Conservation (phyloP, 1,140 invertebrate genomes). For the Copidosoma floridanum region DNA sequence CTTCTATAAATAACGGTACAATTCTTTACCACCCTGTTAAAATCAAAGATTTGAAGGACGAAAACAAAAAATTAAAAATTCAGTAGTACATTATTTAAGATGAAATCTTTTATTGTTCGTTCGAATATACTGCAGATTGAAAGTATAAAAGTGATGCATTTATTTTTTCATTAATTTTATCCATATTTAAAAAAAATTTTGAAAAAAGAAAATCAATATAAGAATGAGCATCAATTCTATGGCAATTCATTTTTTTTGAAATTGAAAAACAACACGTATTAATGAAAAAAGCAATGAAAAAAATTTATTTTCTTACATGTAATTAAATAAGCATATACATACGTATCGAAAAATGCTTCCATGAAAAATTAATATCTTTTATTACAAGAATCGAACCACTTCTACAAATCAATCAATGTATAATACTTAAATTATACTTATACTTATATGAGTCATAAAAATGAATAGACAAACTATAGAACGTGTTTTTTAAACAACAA, state of each 20-base stretch:
- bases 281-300: background rate
- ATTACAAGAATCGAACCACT: background rate
- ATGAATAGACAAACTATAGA: no score
- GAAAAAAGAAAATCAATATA: background rate
- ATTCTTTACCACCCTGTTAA: no score
- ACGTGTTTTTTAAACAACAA: no score
- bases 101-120: no score
- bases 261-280: background rate
- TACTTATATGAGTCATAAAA: no score
- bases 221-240: background rate
- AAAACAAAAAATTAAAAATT: no score
- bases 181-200: no score
- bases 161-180: slow-evolving; percentile 19
- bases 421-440: background rate
- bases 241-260: background rate
- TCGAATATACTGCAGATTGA: background rate
- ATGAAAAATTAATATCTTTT: no score
- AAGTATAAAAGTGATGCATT: background rate
- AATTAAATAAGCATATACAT: background rate
- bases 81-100: no score
- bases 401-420: slow-evolving; percentile 12
- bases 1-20: background rate
- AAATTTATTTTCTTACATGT: background rate
- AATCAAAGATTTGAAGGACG: no score
- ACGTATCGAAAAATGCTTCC: no score